A percentile compares a stretch with the other conserved stretches of the same genome.
These are phyloP conservation scores for Arctia plantaginis DNA, from an alignment of 2,888 invertebrate species.

Conservation along the genomic window DNA sequence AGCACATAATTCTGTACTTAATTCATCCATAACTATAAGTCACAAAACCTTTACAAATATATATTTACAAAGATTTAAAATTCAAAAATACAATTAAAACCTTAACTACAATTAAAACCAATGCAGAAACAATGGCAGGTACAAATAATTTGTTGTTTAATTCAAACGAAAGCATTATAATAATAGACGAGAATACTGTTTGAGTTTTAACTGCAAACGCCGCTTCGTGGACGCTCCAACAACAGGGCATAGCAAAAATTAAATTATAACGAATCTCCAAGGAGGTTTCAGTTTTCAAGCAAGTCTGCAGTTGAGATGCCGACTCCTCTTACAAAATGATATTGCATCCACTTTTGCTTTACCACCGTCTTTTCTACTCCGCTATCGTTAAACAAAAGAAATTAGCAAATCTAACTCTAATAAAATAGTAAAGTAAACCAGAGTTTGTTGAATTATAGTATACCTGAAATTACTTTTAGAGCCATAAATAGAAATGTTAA, in stretches of 20 bases:
- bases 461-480: slow-evolving; percentile 47
- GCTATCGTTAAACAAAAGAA: slow-evolving; percentile 21
- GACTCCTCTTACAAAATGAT: slow-evolving; percentile 72
- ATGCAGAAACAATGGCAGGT: slow-evolving; percentile 23
- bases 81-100: background rate
- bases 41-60: background rate
- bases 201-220: slow-evolving; percentile 72
- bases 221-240: slow-evolving; percentile 69
- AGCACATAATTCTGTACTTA: background rate
- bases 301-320: slow-evolving; percentile 65
- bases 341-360: slow-evolving; percentile 57
- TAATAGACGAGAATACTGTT: slow-evolving; percentile 57
- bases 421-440: background rate
- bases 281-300: slow-evolving; percentile 78
- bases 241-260: slow-evolving; percentile 80
- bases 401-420: background rate
- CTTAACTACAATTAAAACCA: background rate
- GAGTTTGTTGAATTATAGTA: slow-evolving; percentile 33
- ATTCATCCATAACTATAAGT: no score
- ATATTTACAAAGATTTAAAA: background rate
- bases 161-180: slow-evolving; percentile 42
- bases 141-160: slow-evolving; percentile 37
- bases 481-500: slow-evolving; percentile 65
- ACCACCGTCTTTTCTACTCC: slow-evolving; percentile 20
- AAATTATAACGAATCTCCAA: slow-evolving; percentile 77